phyloP scores from a whole-genome alignment of 2,113 vertebrate species.

The Daboia siamensis region DNA sequence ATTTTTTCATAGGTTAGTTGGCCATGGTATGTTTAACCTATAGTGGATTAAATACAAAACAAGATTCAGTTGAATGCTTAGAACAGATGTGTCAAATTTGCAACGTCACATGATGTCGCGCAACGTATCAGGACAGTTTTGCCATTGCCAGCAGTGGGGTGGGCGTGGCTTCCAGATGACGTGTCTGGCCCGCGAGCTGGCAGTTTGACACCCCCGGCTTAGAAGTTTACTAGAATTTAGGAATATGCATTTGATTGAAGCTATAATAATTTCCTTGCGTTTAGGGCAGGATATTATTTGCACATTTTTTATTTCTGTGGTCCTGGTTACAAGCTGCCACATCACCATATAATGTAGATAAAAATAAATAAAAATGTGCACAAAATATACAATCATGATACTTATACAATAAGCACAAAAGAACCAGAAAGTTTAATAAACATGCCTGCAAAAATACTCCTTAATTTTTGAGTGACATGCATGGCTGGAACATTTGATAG shows the following conservation, averaged over 20 bases:
- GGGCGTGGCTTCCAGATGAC: too few species aligned
- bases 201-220: not conserved
- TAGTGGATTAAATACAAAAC: not conserved
- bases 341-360: not conserved
- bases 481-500: not conserved
- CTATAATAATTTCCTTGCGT: not conserved
- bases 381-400: not conserved
- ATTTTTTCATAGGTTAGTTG: not conserved
- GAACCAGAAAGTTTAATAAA: not conserved
- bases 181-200: too few species aligned
- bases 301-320: not conserved
- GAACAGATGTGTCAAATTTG: too few species aligned
- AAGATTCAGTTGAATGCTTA: not conserved
- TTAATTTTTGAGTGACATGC: not conserved
- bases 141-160: too few species aligned
- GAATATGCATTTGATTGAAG: not conserved
- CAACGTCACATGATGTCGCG: too few species aligned
- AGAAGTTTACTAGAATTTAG: not conserved
- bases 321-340: not conserved
- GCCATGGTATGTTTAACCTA: not conserved
- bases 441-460: not conserved
- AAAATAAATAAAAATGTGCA: not conserved
- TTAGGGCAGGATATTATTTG: not conserved
- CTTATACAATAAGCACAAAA: not conserved
- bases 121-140: too few species aligned